A percentile compares a stretch with the other conserved stretches of the same genome.
Evolutionary conservation across 2,113 vertebrate species (phyloP).

Genomic region (Chaenocephalus aceratus): DNA sequence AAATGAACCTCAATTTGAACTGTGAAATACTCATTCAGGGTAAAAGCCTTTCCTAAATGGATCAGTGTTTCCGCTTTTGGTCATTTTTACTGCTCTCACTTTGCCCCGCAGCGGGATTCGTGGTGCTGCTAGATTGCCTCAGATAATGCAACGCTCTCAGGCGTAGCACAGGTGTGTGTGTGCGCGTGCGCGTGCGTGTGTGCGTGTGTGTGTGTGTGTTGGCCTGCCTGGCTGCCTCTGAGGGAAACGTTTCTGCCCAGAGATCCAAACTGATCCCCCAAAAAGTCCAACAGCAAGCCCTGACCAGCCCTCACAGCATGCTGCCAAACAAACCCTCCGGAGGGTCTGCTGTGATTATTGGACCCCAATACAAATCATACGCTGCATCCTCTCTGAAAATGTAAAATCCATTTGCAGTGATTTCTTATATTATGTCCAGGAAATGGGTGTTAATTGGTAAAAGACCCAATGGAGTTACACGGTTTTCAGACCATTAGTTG

Average conservation of each 20-base stretch:
- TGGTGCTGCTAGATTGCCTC: constrained; percentile 61
- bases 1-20: constrained; percentile 24
- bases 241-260: constrained; percentile 39
- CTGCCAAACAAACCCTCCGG: constrained; percentile 49
- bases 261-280: constrained; percentile 51
- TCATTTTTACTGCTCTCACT: constrained; percentile 54
- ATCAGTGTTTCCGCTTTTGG: constrained; percentile 56
- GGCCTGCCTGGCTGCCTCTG: constrained; percentile 28
- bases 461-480: constrained; percentile 13
- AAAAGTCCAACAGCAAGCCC: constrained; percentile 56
- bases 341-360: constrained; percentile 50
- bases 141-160: constrained; percentile 64
- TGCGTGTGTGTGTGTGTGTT: not conserved
- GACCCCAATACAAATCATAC: constrained; percentile 30
- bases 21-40: constrained; percentile 4
- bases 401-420: constrained; percentile 25
- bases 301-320: constrained; percentile 45
- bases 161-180: constrained; percentile 44
- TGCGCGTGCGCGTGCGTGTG: no score
- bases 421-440: constrained; percentile 34
- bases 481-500: constrained; percentile 1
- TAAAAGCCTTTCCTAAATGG: constrained; percentile 41
- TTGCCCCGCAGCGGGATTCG: constrained; percentile 34
- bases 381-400: constrained; percentile 30
- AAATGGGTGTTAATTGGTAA: constrained; percentile 64